Percentiles rank a stretch among this genome's conserved stretches.
These are phyloP conservation scores for Vimba vimba DNA, from an alignment of 2,113 vertebrate species.

Conservation along the genomic window DNA sequence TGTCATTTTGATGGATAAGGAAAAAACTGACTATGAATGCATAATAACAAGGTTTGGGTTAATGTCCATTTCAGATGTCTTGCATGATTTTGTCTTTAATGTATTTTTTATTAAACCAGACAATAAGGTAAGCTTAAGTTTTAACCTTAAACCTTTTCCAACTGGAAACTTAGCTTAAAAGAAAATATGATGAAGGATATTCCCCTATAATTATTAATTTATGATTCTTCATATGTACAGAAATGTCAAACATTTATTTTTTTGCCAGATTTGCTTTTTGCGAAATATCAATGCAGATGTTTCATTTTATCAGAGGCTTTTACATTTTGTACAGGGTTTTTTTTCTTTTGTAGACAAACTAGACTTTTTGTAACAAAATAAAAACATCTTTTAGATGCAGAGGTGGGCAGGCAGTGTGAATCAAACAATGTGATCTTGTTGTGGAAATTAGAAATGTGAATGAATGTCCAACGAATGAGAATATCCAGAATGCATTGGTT, in stretches of 20 bases:
- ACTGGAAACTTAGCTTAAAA: slow-evolving; percentile 21
- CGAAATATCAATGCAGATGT: not conserved
- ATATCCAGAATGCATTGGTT: not conserved
- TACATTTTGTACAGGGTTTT: slow-evolving; percentile 39
- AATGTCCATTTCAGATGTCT: slow-evolving; percentile 4
- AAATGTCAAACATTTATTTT: slow-evolving; percentile 2
- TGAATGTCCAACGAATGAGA: not conserved
- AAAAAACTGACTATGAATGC: slow-evolving; percentile 14
- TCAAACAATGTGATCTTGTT: not conserved
- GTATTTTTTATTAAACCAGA: not conserved
- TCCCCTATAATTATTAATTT: slow-evolving; percentile 37
- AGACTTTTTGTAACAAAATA: slow-evolving; percentile 48
- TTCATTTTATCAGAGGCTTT: slow-evolving; percentile 30
- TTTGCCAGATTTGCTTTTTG: not conserved
- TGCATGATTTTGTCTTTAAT: slow-evolving; percentile 11
- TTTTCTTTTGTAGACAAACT: slow-evolving; percentile 18
- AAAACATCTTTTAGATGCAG: slow-evolving; percentile 3
- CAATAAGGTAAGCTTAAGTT: slow-evolving; percentile 15
- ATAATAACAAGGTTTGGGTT: slow-evolving; percentile 31
- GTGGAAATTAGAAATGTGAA: not conserved
- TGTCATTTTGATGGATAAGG: slow-evolving; percentile 22
- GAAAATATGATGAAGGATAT: slow-evolving; percentile 25
- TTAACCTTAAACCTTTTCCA: slow-evolving; percentile 18
- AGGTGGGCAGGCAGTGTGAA: not conserved
- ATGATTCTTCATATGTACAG: slow-evolving; percentile 47